Evolutionary conservation across 2,888 invertebrate genomes (phyloP), one percentile per base, ranked within the genome.

Genomic region (Priocnemis perturbator): DNA sequence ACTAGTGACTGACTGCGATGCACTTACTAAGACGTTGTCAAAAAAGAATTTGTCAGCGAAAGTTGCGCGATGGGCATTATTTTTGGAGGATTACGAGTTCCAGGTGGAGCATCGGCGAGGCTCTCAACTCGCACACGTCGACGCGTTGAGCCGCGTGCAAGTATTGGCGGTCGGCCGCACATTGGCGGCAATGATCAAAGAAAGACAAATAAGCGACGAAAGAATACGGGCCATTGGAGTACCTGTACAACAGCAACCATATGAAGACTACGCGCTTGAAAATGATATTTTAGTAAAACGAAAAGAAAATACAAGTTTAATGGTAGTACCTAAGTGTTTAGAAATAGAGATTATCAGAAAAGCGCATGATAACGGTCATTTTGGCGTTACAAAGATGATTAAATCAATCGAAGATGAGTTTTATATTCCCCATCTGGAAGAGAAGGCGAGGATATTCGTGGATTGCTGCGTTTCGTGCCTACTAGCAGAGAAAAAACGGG

Each of bases 311-410:
- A 19, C 11, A 17, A 23, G 60, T 1, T 4, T 60, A n/a, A 19
- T 71, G 20, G 53, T 71, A 4, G 59, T 67, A 14, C 62, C 62
- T 5, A 47, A 23, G n/a, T 23, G 14, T 17, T 47, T 67, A 37
- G 37, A 71, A n/a, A 5, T 48, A 11, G 60, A 67, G 3, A 52
- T 71, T 0, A 71, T 71, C 19, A 20, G 58, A 7, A 53, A 2
- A 9, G 53, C 59, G 14, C 62, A 69, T 17, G 26, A 65, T 5
- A 59, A 45, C 5, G 64, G 70, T 2, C 63, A 70, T 55, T 70
- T 66, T 45, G 60, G 56, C 3, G 23, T 19, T 9, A 2, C 15
- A 0, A 55, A 63, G 15, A 30, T 21, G 21, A 59, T 60, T 0
- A 50, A 63, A 45, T 7, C 26, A n/a, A 45, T 60, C 11, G 52